phyloP scores from a whole-genome alignment of 1,140 invertebrate species.

The Lepidotrigona ventralis region DNA sequence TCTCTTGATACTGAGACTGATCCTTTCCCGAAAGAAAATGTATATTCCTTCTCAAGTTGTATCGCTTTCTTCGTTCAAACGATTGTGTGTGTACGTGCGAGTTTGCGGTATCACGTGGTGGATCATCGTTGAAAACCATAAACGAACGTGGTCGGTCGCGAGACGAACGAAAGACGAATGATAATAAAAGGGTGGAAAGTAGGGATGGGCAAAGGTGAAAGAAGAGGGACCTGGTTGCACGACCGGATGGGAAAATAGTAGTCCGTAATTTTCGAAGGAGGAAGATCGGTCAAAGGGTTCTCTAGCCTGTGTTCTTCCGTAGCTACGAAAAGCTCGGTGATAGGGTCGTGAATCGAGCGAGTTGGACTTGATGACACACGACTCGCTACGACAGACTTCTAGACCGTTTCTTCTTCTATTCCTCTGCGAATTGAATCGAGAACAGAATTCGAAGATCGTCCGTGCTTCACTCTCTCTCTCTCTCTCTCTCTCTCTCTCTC shows the following conservation, averaged over 20 bases:
- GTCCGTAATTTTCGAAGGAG: slow-evolving; percentile 46
- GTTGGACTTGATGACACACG: slow-evolving; percentile 49
- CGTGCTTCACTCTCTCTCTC: not conserved
- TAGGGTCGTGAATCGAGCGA: slow-evolving; percentile 43
- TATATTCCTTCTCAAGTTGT: too few relatives aligned
- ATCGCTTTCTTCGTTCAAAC: too few relatives aligned
- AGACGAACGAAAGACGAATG: slow-evolving; percentile 27
- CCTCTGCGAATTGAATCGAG: slow-evolving; percentile 36
- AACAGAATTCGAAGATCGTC: slow-evolving; percentile 46
- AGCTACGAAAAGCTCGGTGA: slow-evolving; percentile 37
- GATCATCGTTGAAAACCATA: not conserved
- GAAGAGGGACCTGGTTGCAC: not conserved
- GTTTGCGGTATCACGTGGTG: not conserved
- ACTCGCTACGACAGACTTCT: slow-evolving; percentile 26
- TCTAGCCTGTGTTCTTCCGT: slow-evolving; percentile 38
- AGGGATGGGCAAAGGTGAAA: not conserved
- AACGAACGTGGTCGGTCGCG: not conserved
- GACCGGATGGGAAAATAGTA: slow-evolving; percentile 36
- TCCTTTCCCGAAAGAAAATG: too few relatives aligned
- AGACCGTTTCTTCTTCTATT: not conserved
- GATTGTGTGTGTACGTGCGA: too few relatives aligned
- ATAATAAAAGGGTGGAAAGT: slow-evolving; percentile 32
- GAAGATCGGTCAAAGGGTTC: slow-evolving; percentile 47
- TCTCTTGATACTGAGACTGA: too few relatives aligned
- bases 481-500: too few relatives aligned